A percentile compares a stretch with the other conserved stretches of the same genome.
Conservation (phyloP, 2,888 invertebrate species). For the Sphecodes monilicornis region DNA sequence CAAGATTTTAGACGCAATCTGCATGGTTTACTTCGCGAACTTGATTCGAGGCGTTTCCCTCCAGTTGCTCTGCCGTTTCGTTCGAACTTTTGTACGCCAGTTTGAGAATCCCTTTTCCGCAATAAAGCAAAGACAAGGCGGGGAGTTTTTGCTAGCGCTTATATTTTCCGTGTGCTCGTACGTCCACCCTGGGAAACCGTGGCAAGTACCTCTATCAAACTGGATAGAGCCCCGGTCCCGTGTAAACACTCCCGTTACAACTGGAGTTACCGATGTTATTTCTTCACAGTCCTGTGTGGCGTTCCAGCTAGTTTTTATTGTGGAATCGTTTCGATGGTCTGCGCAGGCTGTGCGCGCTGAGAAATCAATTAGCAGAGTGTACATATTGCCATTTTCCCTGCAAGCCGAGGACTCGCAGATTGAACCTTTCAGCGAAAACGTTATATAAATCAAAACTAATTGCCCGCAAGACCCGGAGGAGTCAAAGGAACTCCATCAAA, state of each 20-base stretch:
- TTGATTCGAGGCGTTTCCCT: neutral
- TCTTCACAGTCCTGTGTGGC: neutral
- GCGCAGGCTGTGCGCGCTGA: neutral
- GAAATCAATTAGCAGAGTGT: neutral
- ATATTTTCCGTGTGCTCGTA: neutral
- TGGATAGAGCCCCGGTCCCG: neutral
- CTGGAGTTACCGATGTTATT: neutral
- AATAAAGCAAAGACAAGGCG: conserved; percentile 1
- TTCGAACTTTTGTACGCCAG: conserved; percentile 6
- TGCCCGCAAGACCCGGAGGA: neutral
- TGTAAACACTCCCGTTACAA: conserved; percentile 9
- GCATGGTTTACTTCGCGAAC: neutral
- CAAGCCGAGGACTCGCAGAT: neutral
- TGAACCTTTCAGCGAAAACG: neutral
- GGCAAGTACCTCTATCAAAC: neutral
- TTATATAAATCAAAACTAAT: neutral
- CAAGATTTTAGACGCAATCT: conserved; percentile 1
- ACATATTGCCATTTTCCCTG: neutral
- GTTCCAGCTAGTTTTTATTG: neutral
- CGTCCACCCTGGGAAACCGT: conserved; percentile 15
- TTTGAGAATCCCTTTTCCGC: conserved; percentile 11
- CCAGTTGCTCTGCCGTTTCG: neutral
- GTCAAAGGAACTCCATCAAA: neutral
- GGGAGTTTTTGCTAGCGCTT: neutral
- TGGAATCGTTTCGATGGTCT: neutral